Base-by-base conservation (phyloP, 2,113 vertebrate species). In the Laterallus jamaicensis region DNA sequence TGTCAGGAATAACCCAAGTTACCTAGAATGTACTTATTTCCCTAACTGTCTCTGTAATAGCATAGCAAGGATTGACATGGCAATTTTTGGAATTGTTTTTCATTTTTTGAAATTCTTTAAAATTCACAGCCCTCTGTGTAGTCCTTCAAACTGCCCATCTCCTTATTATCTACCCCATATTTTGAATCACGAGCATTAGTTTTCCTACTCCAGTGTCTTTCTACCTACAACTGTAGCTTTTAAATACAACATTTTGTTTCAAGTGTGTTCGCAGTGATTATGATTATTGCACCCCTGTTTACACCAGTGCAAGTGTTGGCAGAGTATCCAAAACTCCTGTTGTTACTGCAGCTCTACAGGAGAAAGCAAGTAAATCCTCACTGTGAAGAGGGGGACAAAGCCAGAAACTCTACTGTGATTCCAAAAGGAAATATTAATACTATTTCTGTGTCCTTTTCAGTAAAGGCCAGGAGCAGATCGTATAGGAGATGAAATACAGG, bases 251-350 rank as follows among this genome's bases (percentile, higher is more conserved):
- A 15, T 79, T 82, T 82, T 54, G 35, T 73, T 89, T n/a, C 13
- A 60, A 50, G 24, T 32, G 28, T 70, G 8, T 75, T 75, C 5
- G 15, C 78, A 79, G 24, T 55, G 52, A 62, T 86, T 64, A 28
- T 67, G 49, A 52, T 93, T 81, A 28, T 84, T 95, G 93, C 82
- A 75, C 85, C 70, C 84, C 62, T 85, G 31, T 81, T 95, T 91
- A 73, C 22, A 86, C 74, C 84, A 79, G 40, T 58, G 31, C 37
- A 62, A 91, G 32, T 55, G 44, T 76, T 96, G 93, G 96, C 94
- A 97, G 83, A 79, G 62, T 54, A 82, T 76, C 94, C 84, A 92
- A 79, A 93, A 89, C 25, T 49, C 76, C 54, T 82, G 81, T 90
- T 92, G 81, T 82, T 83, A 60, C 77, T 89, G 63, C 32, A 82